Conservation (phyloP, 1,140 invertebrate species). For the Leptopilina boulardi region DNA sequence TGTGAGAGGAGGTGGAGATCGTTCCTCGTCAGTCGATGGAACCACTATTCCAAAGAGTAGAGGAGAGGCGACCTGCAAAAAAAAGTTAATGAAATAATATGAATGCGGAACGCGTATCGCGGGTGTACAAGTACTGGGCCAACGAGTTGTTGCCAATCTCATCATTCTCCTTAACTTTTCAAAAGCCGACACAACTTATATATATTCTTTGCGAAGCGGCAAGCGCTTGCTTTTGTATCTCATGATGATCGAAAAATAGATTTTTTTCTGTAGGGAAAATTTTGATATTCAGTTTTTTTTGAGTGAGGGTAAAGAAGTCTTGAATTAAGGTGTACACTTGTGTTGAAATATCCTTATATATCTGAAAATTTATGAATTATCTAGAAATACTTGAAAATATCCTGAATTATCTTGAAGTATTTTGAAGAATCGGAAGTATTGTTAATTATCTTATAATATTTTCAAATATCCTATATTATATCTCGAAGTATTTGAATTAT, state of each 20-base stretch:
- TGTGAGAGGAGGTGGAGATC: slow-evolving; percentile 52
- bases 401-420: too few relatives aligned
- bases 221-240: neutral
- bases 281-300: neutral
- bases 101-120: slow-evolving; percentile 73
- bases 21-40: slow-evolving; percentile 57
- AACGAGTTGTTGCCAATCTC: slow-evolving; percentile 54
- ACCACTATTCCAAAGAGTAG: slow-evolving; percentile 57
- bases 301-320: too few relatives aligned
- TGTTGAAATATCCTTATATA: too few relatives aligned
- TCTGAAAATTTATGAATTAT: too few relatives aligned
- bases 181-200: neutral
- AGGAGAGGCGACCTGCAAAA: slow-evolving; percentile 68
- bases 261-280: neutral
- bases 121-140: slow-evolving; percentile 72
- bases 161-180: slow-evolving; percentile 34
- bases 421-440: too few relatives aligned
- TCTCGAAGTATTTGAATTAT: too few relatives aligned
- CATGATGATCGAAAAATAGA: neutral
- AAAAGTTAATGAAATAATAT: slow-evolving; percentile 76
- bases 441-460: too few relatives aligned
- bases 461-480: too few relatives aligned
- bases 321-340: too few relatives aligned
- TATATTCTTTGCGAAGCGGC: neutral
- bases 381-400: too few relatives aligned